phyloP scores from a whole-genome alignment of 2,888 invertebrate genomes.

The Cryptus viduatorius region DNA sequence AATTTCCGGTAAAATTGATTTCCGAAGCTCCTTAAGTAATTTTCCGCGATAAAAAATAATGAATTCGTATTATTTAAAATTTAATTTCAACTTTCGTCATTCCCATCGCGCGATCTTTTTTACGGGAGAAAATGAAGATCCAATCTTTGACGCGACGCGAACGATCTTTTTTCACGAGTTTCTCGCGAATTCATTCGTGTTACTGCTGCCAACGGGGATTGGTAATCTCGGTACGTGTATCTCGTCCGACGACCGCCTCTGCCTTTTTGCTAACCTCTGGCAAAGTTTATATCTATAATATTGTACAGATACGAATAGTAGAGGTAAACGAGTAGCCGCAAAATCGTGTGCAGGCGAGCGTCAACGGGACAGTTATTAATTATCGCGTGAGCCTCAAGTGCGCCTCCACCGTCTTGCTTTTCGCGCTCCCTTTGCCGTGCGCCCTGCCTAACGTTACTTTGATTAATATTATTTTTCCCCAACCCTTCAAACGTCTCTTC shows the following conservation, averaged over 20 bases:
- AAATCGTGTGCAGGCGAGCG: constrained; percentile 58
- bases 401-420: constrained; percentile 24
- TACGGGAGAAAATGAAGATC: neutral
- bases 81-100: no score
- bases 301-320: constrained; percentile 43
- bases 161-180: constrained; percentile 22
- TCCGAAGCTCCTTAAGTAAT: no score
- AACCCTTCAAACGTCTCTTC: neutral
- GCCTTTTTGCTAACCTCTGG: constrained; percentile 50
- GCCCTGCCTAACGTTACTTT: constrained; percentile 46
- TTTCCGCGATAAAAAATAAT: no score
- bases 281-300: constrained; percentile 16
- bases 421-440: constrained; percentile 34
- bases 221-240: constrained; percentile 62
- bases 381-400: constrained; percentile 58
- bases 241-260: constrained; percentile 57
- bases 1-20: no score
- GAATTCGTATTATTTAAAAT: no score
- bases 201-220: constrained; percentile 37
- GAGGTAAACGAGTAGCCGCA: constrained; percentile 54
- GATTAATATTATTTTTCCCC: constrained; percentile 65
- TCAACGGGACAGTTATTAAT: constrained; percentile 67
- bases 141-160: neutral
- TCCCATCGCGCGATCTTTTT: no score
- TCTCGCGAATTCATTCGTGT: constrained; percentile 38